Percentiles rank a stretch among this genome's conserved stretches.
Evolutionary conservation across 2,888 invertebrate species (phyloP).

Genomic region (Tipula confusa): DNA sequence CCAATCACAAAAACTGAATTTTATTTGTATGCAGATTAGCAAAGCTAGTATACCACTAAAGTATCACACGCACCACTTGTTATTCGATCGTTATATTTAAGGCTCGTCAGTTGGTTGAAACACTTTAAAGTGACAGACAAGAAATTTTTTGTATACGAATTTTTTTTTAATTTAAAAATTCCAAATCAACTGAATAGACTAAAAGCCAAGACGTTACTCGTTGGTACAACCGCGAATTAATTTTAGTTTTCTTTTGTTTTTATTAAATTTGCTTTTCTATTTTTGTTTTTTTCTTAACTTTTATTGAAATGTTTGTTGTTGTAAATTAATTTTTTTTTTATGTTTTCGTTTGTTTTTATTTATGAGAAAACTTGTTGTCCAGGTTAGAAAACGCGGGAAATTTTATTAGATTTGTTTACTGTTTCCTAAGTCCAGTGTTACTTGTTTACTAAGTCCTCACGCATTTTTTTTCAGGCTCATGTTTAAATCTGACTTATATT

Average conservation of each 20-base stretch:
- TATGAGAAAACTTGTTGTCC: neutral
- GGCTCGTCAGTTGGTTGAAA: neutral
- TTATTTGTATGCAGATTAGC: neutral
- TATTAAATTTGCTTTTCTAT: neutral
- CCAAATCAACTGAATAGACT: neutral
- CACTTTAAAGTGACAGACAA: neutral
- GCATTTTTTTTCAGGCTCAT: no score
- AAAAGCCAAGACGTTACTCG: neutral
- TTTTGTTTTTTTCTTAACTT: neutral
- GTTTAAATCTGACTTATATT: no score
- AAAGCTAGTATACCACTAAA: neutral
- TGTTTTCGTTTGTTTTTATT: no score
- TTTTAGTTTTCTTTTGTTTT: conserved; percentile 25
- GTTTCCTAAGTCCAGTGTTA: no score
- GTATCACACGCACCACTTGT: neutral
- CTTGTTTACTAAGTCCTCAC: no score
- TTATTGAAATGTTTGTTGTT: neutral
- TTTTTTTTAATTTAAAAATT: neutral
- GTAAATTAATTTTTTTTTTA: neutral
- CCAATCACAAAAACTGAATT: neutral
- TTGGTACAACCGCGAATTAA: neutral
- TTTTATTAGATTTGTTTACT: no score
- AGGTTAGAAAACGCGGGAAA: neutral
- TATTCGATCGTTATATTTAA: neutral
- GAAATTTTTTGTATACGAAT: neutral